phyloP scores from a whole-genome alignment of 2,113 vertebrate species.

The Saccopteryx leptura region DNA sequence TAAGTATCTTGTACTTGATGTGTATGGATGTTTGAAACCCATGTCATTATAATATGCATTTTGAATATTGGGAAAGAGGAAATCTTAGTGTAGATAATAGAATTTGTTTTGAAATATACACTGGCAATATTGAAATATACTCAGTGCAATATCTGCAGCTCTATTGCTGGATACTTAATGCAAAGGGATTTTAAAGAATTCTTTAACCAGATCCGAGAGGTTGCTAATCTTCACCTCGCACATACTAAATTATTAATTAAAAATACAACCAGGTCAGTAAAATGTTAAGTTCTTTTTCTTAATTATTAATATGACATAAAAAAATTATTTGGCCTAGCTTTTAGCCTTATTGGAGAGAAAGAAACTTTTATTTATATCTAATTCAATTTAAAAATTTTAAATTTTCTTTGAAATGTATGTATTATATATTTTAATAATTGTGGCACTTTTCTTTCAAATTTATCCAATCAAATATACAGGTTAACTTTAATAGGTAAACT shows the following conservation, averaged over 20 bases:
- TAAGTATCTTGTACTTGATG: conserved; percentile 93
- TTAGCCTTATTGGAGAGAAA: conserved; percentile 81
- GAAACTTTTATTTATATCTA: conserved; percentile 80
- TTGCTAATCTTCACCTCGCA: conserved; percentile 80
- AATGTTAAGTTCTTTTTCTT: conserved; percentile 81
- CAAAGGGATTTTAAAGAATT: conserved; percentile 79
- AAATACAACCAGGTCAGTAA: conserved; percentile 77
- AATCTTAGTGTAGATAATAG: conserved; percentile 83
- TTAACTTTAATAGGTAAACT: conserved; percentile 81
- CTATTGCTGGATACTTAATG: conserved; percentile 83
- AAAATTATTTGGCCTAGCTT: conserved; percentile 84
- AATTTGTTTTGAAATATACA: conserved; percentile 82
- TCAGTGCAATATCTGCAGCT: conserved; percentile 90
- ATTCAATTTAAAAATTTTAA: conserved; percentile 73
- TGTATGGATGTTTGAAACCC: conserved; percentile 91
- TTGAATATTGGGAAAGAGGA: conserved; percentile 88
- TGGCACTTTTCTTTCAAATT: conserved; percentile 82
- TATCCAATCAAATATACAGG: conserved; percentile 78
- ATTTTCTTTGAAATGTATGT: conserved; percentile 83
- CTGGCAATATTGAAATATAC: conserved; percentile 84
- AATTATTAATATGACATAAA: conserved; percentile 80
- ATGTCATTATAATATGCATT: conserved; percentile 93
- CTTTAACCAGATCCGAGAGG: conserved; percentile 64
- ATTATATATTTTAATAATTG: conserved; percentile 67
- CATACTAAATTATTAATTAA: conserved; percentile 73